Conservation (phyloP, 1,140 invertebrate species). For the Theocolax elegans region DNA sequence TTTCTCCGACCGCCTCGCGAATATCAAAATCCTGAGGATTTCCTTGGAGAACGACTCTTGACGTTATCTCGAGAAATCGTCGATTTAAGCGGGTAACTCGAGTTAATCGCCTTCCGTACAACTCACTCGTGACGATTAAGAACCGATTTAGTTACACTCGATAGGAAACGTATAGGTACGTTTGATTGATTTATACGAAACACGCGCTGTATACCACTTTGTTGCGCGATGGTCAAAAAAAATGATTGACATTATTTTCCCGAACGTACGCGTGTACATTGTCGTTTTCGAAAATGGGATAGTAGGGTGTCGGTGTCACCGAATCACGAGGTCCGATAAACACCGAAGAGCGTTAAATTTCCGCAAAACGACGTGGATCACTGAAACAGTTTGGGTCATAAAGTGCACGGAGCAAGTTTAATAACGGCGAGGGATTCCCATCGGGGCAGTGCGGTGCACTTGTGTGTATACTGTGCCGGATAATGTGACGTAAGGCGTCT, state of each 20-base stretch:
- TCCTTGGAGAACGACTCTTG: neutral
- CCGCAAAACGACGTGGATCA: neutral
- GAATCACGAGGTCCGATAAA: too few species aligned
- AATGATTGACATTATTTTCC: too few species aligned
- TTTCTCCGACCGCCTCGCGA: neutral
- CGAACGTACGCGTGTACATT: too few species aligned
- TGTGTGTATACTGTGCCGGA: neutral
- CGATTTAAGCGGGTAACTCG: neutral
- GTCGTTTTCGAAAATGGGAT: too few species aligned
- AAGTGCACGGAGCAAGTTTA: neutral
- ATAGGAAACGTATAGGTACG: too few species aligned
- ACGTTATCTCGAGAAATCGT: conserved; percentile 36
- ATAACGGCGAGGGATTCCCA: neutral
- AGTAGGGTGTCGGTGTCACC: too few species aligned
- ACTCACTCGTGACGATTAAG: neutral
- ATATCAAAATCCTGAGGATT: conserved; percentile 27
- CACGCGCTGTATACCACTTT: too few species aligned
- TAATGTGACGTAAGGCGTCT: conserved; percentile 42
- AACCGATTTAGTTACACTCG: too few species aligned
- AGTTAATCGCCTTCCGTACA: neutral
- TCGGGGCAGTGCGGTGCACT: neutral
- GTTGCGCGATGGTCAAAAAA: too few species aligned
- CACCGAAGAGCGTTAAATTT: too few species aligned
- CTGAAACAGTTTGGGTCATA: neutral
- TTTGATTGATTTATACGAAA: neutral